Conservation (phyloP, 2,888 invertebrate genomes). For the Acanthococcus lagerstroemiae region DNA sequence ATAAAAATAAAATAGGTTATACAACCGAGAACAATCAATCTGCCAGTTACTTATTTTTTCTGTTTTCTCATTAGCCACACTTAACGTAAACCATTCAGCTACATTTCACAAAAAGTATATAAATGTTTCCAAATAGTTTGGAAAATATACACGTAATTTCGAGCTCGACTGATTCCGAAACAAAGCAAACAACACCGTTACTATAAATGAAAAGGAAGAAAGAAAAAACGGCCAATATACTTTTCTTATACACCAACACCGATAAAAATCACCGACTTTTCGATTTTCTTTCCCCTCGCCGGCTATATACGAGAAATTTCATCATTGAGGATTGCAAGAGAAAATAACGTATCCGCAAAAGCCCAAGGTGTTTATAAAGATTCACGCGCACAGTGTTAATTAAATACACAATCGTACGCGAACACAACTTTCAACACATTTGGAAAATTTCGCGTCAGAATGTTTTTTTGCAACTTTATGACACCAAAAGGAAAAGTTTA, state of each 20-base stretch:
- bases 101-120: too few relatives aligned
- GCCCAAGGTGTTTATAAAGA: conserved; percentile 20
- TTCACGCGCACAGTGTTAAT: too few relatives aligned
- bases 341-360: conserved; percentile 28
- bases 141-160: too few relatives aligned
- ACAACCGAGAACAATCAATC: not conserved
- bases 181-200: not conserved
- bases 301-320: not conserved
- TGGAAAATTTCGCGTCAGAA: too few relatives aligned
- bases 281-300: not conserved
- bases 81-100: too few relatives aligned
- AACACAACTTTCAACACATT: too few relatives aligned
- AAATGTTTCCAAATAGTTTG: too few relatives aligned
- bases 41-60: not conserved
- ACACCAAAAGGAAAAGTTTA: too few relatives aligned
- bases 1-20: not conserved
- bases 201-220: not conserved
- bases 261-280: not conserved
- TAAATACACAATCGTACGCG: too few relatives aligned
- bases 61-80: too few relatives aligned
- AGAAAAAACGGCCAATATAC: not conserved
- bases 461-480: too few relatives aligned
- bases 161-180: too few relatives aligned
- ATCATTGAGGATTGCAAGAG: conserved; percentile 18
- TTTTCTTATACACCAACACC: not conserved